A percentile compares a stretch with the other conserved stretches of the same genome.
Evolutionary conservation across 35 echinoderm and acorn worm genomes (phyloP).

Genomic region (Ophioderma brevispina): DNA sequence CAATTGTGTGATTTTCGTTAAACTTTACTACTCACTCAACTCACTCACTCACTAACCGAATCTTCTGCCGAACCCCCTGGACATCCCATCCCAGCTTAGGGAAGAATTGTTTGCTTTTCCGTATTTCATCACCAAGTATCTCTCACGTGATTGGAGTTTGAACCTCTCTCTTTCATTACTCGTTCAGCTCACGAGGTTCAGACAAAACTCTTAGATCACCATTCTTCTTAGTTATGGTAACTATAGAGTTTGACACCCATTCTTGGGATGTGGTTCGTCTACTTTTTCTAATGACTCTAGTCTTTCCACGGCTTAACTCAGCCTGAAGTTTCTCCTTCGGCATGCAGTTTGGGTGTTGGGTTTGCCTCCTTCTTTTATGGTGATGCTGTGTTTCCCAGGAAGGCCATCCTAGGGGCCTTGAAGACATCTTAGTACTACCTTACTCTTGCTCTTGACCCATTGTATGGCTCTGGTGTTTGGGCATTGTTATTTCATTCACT

Average conservation of each 20-base stretch:
- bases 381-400: not conserved
- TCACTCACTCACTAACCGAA: too few relatives aligned
- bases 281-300: not conserved
- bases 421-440: too few relatives aligned
- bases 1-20: too few relatives aligned
- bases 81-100: not conserved
- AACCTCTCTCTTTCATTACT: not conserved
- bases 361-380: not conserved
- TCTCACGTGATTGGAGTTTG: not conserved
- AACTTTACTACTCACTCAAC: too few relatives aligned
- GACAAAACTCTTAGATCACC: not conserved
- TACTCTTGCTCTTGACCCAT: too few relatives aligned
- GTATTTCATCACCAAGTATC: not conserved
- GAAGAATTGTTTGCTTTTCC: not conserved
- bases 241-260: too few relatives aligned
- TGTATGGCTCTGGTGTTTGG: too few relatives aligned
- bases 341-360: not conserved
- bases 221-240: too few relatives aligned
- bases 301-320: too few relatives aligned
- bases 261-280: not conserved
- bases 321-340: too few relatives aligned
- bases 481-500: too few relatives aligned
- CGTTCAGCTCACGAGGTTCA: not conserved
- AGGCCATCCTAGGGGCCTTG: too few relatives aligned
- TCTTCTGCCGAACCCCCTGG: not conserved